phyloP scores from a whole-genome alignment of 2,113 vertebrate species.

The Gnathochromis pfefferi region DNA sequence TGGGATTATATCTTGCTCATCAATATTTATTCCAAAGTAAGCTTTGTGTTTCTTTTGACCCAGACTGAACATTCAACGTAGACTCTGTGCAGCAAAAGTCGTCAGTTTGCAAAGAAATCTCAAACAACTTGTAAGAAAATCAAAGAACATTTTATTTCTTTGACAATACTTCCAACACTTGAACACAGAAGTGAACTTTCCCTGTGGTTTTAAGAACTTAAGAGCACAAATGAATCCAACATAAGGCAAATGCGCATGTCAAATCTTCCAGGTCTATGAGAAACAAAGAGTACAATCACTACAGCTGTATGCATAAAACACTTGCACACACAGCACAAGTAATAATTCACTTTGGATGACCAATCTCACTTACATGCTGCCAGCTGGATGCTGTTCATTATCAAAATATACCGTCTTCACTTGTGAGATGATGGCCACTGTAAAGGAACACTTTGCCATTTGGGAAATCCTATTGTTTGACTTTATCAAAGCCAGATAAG shows the following conservation, averaged over 20 bases:
- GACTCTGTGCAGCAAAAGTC: background rate
- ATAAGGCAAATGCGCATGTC: slow-evolving; percentile 56
- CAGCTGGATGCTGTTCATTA: background rate
- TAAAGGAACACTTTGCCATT: background rate
- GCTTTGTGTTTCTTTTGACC: background rate
- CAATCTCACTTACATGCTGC: background rate
- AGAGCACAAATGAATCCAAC: slow-evolving; percentile 54
- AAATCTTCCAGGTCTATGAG: slow-evolving; percentile 24
- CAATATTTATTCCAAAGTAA: background rate
- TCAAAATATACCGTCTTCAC: background rate
- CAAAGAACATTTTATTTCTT: slow-evolving; percentile 58
- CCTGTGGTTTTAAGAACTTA: slow-evolving; percentile 45
- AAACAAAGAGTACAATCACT: slow-evolving; percentile 48
- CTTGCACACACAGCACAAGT: slow-evolving; percentile 33
- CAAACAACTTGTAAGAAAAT: slow-evolving; percentile 32
- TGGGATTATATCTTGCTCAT: background rate
- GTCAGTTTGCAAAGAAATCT: background rate
- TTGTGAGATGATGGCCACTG: slow-evolving; percentile 9
- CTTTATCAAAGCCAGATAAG: background rate
- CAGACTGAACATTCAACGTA: background rate
- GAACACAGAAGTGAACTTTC: slow-evolving; percentile 36
- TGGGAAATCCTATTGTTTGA: background rate
- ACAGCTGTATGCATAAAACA: slow-evolving; percentile 40
- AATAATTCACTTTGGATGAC: slow-evolving; percentile 28
- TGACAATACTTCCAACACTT: slow-evolving; percentile 46